Conservation (phyloP, 2,113 vertebrate genomes). For the Tachycineta bicolor region DNA sequence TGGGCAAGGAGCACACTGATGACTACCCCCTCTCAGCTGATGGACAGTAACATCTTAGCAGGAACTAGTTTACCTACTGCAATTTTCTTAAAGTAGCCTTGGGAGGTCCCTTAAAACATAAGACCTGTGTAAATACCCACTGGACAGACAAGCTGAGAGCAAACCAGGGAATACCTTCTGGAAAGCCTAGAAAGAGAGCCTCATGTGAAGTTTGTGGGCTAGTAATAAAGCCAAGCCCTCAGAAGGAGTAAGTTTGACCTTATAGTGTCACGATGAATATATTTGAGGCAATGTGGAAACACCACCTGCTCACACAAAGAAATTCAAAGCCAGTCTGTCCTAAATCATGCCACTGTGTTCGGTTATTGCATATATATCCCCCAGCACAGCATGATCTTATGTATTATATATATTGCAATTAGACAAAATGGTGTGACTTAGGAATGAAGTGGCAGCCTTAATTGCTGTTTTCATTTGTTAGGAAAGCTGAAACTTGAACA, state of each 20-base stretch:
- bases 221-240: constrained; percentile 62
- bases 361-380: constrained; percentile 70
- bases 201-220: constrained; percentile 43
- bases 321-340: constrained; percentile 69
- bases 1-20: neutral
- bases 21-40: neutral
- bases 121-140: neutral
- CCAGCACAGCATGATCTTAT: constrained; percentile 74
- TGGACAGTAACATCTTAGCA: neutral
- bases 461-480: constrained; percentile 66
- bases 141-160: neutral
- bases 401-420: constrained; percentile 75
- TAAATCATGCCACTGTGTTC: constrained; percentile 71
- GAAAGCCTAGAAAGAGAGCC: constrained; percentile 40
- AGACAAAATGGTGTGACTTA: constrained; percentile 70
- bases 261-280: constrained; percentile 71
- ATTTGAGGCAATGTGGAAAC: constrained; percentile 66
- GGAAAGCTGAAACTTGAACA: constrained; percentile 45
- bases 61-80: neutral
- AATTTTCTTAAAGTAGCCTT: neutral
- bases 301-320: constrained; percentile 72
- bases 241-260: constrained; percentile 67
- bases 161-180: constrained; percentile 17
- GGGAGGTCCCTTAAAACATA: neutral
- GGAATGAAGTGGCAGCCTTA: constrained; percentile 70